Base-by-base conservation (phyloP, 2,797 vertebrate species). In the Smutsia temminckii region DNA sequence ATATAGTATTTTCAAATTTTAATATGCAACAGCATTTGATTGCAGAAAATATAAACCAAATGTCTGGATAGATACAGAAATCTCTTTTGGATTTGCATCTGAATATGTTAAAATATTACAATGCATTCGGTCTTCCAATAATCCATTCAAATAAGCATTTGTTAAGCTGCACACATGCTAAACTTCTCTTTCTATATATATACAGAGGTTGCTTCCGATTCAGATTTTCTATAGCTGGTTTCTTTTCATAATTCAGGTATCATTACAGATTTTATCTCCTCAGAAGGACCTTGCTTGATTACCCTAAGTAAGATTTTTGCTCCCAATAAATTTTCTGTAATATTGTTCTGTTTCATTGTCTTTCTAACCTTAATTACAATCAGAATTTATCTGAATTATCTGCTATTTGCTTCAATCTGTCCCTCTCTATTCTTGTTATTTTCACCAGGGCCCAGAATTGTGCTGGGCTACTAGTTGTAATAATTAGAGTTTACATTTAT, bases 71-170 rank as follows among this genome's bases (percentile, higher is more conserved):
- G 25, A 87, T 63, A 34, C 16, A 84, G 46, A 10, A 71, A 80
- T 90, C 14, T 16, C 32, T 95, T 77, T 88, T 61, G 20, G 18
- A 20, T 27, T 85, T 96, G n/a, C 14, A 51, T n/a, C 40, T 85
- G 29, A 93, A 40, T 46, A 42, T 78, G 11, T 75, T 85, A 85
- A 92, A 87, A 95, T 40, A 72, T 18, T 9, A 68, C 40, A 92
- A 6, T 57, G 32, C 2, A 55, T 37, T 93, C 40, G 74, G 57
- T 51, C 51, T 64, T 79, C 29, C 8, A 93, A 21, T 89, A 85
- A 93, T 51, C 92, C 61, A 90, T 85, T 93, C 64, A 68, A 83
- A 93, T 49, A 80, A 91, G 86, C 18, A 74, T n/a, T 69, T 37
- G 69, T 75, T 71, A 81, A 92, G 42, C 2, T 42, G 17, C 21